A percentile compares a stretch with the other conserved stretches of the same genome.
Conservation (phyloP, 2,797 vertebrate genomes). For the Clarias pachynema region DNA sequence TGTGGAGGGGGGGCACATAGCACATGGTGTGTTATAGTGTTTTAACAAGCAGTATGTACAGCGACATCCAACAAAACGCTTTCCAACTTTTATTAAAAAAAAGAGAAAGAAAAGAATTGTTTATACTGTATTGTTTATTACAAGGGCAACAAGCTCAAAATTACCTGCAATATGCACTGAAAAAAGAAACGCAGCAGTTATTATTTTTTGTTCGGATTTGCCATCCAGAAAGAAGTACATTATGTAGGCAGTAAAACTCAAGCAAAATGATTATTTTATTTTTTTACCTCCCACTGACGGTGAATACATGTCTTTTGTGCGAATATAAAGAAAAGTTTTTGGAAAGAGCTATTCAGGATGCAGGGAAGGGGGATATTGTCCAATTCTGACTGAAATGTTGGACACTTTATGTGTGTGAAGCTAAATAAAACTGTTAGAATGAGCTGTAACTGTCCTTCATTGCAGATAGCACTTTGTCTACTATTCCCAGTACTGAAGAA, state of each 20-base stretch:
- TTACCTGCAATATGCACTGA: neutral
- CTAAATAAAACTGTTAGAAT: neutral
- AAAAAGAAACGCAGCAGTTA: neutral
- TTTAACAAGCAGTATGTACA: neutral
- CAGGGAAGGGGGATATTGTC: neutral
- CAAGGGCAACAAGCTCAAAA: neutral
- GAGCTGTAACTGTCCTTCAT: neutral
- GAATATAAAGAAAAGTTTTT: neutral
- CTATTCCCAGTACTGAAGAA: neutral
- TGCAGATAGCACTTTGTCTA: constrained; percentile 17
- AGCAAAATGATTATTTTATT: no score
- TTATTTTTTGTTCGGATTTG: neutral
- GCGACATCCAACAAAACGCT: neutral
- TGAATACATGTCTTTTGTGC: neutral
- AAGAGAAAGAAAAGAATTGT: no score
- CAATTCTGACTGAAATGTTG: neutral
- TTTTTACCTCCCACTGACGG: neutral
- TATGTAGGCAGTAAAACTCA: neutral
- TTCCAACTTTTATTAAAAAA: neutral
- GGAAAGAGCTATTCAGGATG: neutral
- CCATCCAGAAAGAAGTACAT: neutral
- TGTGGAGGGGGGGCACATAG: neutral
- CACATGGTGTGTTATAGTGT: neutral
- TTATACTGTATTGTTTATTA: no score
- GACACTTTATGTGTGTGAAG: neutral